A percentile compares a stretch with the other conserved stretches of the same genome.
Evolutionary conservation across 1,140 invertebrate genomes (phyloP).

Genomic region (Macrobrachium rosenbergii): DNA sequence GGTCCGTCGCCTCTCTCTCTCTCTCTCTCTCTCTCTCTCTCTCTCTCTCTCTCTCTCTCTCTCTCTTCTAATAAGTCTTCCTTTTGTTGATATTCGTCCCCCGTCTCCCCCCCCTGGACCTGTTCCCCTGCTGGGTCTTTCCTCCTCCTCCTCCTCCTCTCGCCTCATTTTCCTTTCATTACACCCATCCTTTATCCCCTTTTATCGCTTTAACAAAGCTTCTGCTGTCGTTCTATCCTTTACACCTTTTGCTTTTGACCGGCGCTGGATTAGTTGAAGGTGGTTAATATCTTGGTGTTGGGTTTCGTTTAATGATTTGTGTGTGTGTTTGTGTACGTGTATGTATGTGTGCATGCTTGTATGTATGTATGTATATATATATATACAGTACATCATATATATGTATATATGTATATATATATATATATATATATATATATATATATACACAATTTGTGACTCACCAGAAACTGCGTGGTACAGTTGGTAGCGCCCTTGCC

Average conservation of each 20-base stretch:
- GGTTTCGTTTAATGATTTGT: too few species aligned
- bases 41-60: neutral
- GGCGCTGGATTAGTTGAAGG: too few species aligned
- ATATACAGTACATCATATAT: too few species aligned
- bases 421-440: too few species aligned
- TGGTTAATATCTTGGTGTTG: neutral
- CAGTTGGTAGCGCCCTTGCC: too few species aligned
- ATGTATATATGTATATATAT: too few species aligned
- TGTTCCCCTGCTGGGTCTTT: too few species aligned
- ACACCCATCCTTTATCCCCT: neutral
- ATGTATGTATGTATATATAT: neutral
- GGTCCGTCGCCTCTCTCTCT: too few species aligned
- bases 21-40: conserved; percentile 7
- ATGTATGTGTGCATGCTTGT: neutral
- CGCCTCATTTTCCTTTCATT: neutral
- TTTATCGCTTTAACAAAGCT: neutral
- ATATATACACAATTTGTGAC: too few species aligned
- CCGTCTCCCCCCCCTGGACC: too few species aligned
- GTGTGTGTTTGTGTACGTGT: too few species aligned
- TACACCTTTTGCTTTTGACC: neutral
- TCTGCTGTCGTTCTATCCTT: neutral
- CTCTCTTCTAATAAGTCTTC: neutral
- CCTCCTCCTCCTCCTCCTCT: conserved; percentile 14
- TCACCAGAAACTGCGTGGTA: too few species aligned
- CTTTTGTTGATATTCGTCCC: neutral